Evolutionary conservation across 2,113 vertebrate genomes (phyloP).

Genomic region (Pseudorectes ferrugineus): DNA sequence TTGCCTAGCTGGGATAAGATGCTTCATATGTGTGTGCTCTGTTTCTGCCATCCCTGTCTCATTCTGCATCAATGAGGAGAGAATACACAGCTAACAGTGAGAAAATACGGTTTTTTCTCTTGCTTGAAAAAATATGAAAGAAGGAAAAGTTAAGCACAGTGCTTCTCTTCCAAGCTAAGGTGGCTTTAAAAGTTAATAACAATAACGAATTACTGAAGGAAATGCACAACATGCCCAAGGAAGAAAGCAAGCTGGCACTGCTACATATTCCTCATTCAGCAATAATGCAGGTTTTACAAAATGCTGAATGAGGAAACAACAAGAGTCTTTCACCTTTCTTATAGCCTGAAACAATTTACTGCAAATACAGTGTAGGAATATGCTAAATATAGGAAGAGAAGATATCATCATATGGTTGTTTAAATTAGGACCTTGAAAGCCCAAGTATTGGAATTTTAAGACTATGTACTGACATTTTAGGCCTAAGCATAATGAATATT

Average conservation of each 20-base stretch:
- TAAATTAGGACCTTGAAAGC: slow-evolving; percentile 22
- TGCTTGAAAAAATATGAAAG: not conserved
- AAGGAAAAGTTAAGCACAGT: not conserved
- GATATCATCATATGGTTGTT: not conserved
- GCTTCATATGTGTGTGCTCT: accelerated
- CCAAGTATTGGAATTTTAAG: slow-evolving; percentile 8
- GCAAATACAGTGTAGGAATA: not conserved
- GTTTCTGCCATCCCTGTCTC: not conserved
- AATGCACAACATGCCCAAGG: not conserved
- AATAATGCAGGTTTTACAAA: not conserved
- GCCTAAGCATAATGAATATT: slow-evolving; percentile 30
- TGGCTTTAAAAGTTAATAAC: not conserved
- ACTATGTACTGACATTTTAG: slow-evolving; percentile 13
- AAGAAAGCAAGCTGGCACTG: not conserved
- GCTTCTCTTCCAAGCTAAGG: not conserved
- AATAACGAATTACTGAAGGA: not conserved
- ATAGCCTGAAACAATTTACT: not conserved
- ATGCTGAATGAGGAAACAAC: not conserved
- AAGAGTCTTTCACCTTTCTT: not conserved
- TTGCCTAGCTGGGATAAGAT: not conserved
- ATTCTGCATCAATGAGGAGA: not conserved
- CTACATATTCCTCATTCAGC: not conserved
- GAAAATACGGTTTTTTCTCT: not conserved
- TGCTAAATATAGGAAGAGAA: not conserved
- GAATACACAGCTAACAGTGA: not conserved